phyloP scores from a whole-genome alignment of 2,113 vertebrate genomes.

The Syrrhaptes paradoxus region DNA sequence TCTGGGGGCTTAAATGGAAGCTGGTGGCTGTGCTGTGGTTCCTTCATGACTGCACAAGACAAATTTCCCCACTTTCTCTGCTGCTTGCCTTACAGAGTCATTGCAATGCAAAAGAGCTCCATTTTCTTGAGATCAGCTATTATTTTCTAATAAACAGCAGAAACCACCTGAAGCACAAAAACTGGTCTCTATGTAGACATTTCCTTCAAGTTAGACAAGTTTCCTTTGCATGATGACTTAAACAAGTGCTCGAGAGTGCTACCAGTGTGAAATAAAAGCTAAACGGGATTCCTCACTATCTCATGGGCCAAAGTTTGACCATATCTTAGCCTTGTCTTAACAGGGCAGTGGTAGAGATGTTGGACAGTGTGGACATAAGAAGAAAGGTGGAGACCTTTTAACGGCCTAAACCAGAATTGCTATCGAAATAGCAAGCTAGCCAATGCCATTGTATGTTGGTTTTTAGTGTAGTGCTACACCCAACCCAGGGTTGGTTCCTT shows the following conservation, averaged over 20 bases:
- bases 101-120: background rate
- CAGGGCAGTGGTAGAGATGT: background rate
- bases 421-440: background rate
- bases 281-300: background rate
- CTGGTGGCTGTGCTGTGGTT: background rate
- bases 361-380: background rate
- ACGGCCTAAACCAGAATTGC: background rate
- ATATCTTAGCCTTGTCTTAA: background rate
- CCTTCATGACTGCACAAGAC: rapidly evolving
- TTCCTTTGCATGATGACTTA: background rate
- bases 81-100: background rate
- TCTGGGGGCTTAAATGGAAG: background rate
- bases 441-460: background rate
- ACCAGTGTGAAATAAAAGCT: background rate
- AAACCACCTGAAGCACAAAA: background rate
- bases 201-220: background rate
- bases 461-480: background rate
- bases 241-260: background rate
- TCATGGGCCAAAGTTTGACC: background rate
- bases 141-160: background rate
- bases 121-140: background rate
- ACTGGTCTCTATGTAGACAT: background rate
- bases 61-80: background rate
- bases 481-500: background rate
- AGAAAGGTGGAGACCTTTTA: background rate